A percentile compares a stretch with the other conserved stretches of the same genome.
Evolutionary conservation across 2,888 invertebrate species (phyloP).

Genomic region (Cabera pusaria): DNA sequence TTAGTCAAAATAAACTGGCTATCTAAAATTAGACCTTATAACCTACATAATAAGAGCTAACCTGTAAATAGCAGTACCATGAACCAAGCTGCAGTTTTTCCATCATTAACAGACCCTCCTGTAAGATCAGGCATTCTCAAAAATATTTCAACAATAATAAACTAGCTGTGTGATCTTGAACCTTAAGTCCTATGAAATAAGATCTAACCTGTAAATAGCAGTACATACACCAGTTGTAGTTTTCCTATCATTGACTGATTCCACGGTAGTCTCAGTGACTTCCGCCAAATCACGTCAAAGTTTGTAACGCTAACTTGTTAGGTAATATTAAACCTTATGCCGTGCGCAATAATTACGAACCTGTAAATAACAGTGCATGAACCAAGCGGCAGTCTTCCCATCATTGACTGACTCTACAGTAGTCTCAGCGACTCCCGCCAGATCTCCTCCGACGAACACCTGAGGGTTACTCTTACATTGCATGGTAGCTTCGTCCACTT

Average conservation of each 20-base stretch:
- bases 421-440: conserved; percentile 97
- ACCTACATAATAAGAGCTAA: too few species aligned
- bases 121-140: too few species aligned
- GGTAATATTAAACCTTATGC: too few species aligned
- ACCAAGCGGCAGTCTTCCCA: conserved; percentile 98
- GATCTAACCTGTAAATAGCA: conserved; percentile 92
- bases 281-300: conserved; percentile 98
- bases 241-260: conserved; percentile 99
- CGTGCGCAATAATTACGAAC: too few species aligned
- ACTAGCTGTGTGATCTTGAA: too few species aligned
- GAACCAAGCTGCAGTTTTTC: conserved; percentile 97
- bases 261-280: conserved; percentile 97
- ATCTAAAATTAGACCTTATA: too few species aligned
- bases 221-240: conserved; percentile 97
- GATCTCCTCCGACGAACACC: conserved; percentile 97
- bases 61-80: conserved; percentile 97
- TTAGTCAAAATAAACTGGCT: too few species aligned
- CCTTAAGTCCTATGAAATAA: too few species aligned
- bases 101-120: conserved; percentile 99
- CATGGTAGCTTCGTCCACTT: conserved; percentile 90
- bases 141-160: too few species aligned
- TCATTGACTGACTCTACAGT: conserved; percentile 99
- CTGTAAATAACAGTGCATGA: conserved; percentile 96
- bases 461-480: conserved; percentile 86
- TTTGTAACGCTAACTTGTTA: too few species aligned